Conservation (phyloP, 2,113 vertebrate genomes). For the Oxyura jamaicensis region DNA sequence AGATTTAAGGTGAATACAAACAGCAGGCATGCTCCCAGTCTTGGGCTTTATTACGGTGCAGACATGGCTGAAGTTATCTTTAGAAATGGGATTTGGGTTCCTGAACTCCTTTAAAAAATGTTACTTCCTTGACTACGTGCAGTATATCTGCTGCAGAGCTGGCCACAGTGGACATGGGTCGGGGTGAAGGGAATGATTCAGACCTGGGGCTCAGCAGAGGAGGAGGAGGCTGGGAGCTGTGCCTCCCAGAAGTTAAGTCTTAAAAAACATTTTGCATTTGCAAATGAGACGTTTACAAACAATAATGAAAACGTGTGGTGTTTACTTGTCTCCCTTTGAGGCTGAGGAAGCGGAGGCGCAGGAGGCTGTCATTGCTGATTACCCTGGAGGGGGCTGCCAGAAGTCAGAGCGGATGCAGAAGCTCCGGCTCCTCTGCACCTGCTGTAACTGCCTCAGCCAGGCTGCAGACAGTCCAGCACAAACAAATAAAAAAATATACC, state of each 20-base stretch:
- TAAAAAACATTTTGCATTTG: not conserved
- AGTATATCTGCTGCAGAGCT: fast-evolving
- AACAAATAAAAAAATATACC: not conserved
- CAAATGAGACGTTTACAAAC: slow-evolving; percentile 14
- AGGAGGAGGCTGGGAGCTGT: not conserved
- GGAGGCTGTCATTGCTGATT: slow-evolving; percentile 10
- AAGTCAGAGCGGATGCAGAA: not conserved
- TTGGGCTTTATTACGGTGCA: not conserved
- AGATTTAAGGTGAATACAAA: slow-evolving; percentile 25
- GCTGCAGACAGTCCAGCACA: fast-evolving
- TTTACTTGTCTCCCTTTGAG: not conserved
- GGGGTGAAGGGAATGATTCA: not conserved
- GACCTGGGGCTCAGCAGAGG: not conserved
- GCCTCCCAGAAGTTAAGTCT: not conserved
- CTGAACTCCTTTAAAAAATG: not conserved
- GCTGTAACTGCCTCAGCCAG: not conserved
- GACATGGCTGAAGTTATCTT: slow-evolving; percentile 1
- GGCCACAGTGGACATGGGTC: not conserved
- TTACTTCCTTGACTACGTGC: not conserved
- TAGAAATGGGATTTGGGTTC: not conserved
- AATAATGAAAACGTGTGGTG: not conserved
- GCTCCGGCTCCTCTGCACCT: not conserved
- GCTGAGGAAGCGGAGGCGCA: not conserved
- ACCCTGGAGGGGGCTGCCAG: not conserved
- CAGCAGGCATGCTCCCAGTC: not conserved